Evolutionary conservation across 2,113 vertebrate genomes (phyloP).

Genomic region (Labeo catla): DNA sequence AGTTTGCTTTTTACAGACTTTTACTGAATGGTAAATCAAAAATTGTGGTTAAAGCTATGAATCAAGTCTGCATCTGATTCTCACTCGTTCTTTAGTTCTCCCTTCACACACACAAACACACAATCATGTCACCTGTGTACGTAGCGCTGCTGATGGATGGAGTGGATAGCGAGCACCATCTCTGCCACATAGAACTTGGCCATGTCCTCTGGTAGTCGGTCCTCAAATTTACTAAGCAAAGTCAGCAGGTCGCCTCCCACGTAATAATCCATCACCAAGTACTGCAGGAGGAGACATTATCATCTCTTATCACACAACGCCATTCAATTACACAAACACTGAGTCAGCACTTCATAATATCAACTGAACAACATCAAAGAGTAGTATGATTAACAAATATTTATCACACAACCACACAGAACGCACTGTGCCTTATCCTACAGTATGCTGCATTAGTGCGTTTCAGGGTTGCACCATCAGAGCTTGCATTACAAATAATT

Average conservation of each 20-base stretch:
- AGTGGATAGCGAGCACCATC: constrained; percentile 96
- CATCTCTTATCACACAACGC: constrained; percentile 9
- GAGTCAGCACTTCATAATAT: background rate
- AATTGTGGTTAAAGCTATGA: background rate
- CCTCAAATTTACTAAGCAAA: constrained; percentile 97
- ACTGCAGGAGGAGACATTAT: constrained; percentile 71
- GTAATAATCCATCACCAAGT: constrained; percentile 99
- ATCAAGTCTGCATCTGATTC: background rate
- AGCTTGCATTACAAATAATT: background rate
- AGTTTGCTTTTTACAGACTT: background rate
- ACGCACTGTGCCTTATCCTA: background rate
- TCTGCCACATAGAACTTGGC: constrained; percentile 94
- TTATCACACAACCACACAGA: background rate
- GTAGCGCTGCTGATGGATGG: constrained; percentile 92
- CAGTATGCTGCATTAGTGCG: background rate
- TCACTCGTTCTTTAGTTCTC: background rate
- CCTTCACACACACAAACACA: constrained; percentile 21
- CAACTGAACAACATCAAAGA: background rate
- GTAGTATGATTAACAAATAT: background rate
- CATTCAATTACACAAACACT: constrained; percentile 7
- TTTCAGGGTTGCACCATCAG: background rate
- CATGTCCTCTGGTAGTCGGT: constrained; percentile 97
- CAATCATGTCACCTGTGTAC: constrained; percentile 53
- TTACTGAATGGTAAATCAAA: background rate
- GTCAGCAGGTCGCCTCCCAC: constrained; percentile 96